Evolutionary conservation across 1,140 invertebrate species (phyloP).

Genomic region (Solen grandis): DNA sequence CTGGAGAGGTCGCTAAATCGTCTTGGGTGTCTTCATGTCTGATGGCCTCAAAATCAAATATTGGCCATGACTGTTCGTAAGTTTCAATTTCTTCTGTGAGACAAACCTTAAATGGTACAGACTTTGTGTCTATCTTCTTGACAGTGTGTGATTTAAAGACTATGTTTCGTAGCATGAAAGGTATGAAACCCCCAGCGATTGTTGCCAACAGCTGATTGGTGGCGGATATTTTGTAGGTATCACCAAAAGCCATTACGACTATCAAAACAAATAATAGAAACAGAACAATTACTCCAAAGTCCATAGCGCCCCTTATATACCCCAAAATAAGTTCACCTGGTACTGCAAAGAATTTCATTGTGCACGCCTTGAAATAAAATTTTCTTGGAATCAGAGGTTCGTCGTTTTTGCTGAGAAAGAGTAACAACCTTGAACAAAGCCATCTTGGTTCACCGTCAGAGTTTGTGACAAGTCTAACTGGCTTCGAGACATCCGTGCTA

Average conservation of each 20-base stretch:
- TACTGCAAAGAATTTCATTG: slow-evolving; percentile 21
- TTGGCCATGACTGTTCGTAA: slow-evolving; percentile 34
- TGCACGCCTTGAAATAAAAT: slow-evolving; percentile 45
- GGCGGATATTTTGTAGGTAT: slow-evolving; percentile 44
- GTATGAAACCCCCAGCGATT: slow-evolving; percentile 55
- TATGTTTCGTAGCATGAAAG: slow-evolving; percentile 51
- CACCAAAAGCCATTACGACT: slow-evolving; percentile 53
- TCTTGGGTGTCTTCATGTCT: neutral
- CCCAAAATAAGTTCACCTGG: slow-evolving; percentile 30
- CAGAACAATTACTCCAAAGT: slow-evolving; percentile 36
- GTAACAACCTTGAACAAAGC: slow-evolving; percentile 4
- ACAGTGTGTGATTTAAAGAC: slow-evolving; percentile 23
- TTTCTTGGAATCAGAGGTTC: slow-evolving; percentile 30
- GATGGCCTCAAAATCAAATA: slow-evolving; percentile 33
- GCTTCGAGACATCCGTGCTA: neutral
- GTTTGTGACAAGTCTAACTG: neutral
- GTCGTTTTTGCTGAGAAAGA: slow-evolving; percentile 47
- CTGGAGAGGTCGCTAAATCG: neutral
- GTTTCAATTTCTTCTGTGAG: slow-evolving; percentile 5
- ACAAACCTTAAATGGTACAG: slow-evolving; percentile 29
- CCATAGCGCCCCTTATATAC: slow-evolving; percentile 11
- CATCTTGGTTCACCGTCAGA: slow-evolving; percentile 23
- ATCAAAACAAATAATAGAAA: slow-evolving; percentile 55
- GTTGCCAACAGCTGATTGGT: slow-evolving; percentile 55
- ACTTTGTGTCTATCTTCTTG: neutral